These are phyloP conservation scores for Psittacula cyanocephala DNA, from an alignment of 2,113 vertebrate genomes.

Conservation along the genomic window DNA sequence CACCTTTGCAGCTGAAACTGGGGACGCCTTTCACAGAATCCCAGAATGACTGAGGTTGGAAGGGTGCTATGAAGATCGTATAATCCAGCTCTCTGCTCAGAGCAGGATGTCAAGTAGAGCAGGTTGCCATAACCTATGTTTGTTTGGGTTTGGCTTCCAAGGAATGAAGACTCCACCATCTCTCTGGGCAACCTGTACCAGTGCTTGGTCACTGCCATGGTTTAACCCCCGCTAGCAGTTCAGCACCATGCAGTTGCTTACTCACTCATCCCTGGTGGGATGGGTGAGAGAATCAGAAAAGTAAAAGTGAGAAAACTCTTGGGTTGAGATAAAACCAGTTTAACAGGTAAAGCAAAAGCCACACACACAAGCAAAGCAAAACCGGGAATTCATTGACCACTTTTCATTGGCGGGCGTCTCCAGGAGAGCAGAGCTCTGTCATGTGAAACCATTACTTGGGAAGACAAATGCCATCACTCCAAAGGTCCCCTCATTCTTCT, in stretches of 20 bases:
- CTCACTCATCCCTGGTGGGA: not conserved
- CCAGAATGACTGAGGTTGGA: not conserved
- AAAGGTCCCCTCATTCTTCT: not conserved
- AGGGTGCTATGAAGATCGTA: not conserved
- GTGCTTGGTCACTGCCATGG: not conserved
- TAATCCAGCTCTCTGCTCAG: not conserved
- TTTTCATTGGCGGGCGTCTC: not conserved
- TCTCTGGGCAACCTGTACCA: not conserved
- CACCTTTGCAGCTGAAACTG: not conserved
- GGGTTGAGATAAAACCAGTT: not conserved
- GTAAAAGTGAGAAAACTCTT: not conserved
- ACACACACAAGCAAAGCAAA: not conserved
- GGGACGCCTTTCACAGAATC: not conserved
- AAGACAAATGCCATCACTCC: not conserved
- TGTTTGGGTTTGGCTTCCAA: not conserved
- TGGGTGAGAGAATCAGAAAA: not conserved
- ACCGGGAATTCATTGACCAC: not conserved
- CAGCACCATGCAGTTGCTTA: not conserved
- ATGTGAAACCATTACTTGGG: not conserved
- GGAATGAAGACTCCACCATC: not conserved
- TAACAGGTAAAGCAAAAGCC: not conserved
- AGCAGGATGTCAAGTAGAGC: not conserved
- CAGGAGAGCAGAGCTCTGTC: not conserved
- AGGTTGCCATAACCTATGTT: not conserved
- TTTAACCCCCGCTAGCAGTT: not conserved